These are phyloP conservation scores for Eubasilissa regina DNA, from an alignment of 1,140 invertebrate species.

Conservation along the genomic window DNA sequence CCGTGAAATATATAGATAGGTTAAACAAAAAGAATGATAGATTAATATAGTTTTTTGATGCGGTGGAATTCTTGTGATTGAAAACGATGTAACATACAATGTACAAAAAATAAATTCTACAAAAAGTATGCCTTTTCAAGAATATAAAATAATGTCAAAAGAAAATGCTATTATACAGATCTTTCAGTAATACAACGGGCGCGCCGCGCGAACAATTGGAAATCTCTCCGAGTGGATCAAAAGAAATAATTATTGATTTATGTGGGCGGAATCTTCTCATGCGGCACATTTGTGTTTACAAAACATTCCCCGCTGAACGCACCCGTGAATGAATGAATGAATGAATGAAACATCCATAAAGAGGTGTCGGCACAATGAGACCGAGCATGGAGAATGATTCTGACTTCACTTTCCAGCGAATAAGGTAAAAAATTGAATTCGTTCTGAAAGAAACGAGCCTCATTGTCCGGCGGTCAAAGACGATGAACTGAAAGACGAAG, in stretches of 20 bases:
- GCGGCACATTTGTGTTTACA: slow-evolving; percentile 59
- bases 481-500: slow-evolving; percentile 18
- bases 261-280: slow-evolving; percentile 48
- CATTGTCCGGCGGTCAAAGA: slow-evolving; percentile 39
- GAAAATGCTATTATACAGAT: too few species aligned
- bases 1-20: too few species aligned
- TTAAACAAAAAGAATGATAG: too few species aligned
- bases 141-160: too few species aligned
- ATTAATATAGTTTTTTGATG: too few species aligned
- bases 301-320: slow-evolving; percentile 54
- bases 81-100: too few species aligned
- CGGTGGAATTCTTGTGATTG: too few species aligned
- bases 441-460: slow-evolving; percentile 7
- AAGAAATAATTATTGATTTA: slow-evolving; percentile 52
- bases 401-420: slow-evolving; percentile 45
- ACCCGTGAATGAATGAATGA: slow-evolving; percentile 29
- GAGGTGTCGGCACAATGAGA: slow-evolving; percentile 50
- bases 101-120: too few species aligned
- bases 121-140: too few species aligned
- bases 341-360: slow-evolving; percentile 59
- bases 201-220: neutral
- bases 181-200: neutral
- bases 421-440: slow-evolving; percentile 36
- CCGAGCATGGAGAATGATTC: slow-evolving; percentile 19
- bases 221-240: neutral